phyloP scores from a whole-genome alignment of 2,888 invertebrate species.

The Mythimna albipuncta region DNA sequence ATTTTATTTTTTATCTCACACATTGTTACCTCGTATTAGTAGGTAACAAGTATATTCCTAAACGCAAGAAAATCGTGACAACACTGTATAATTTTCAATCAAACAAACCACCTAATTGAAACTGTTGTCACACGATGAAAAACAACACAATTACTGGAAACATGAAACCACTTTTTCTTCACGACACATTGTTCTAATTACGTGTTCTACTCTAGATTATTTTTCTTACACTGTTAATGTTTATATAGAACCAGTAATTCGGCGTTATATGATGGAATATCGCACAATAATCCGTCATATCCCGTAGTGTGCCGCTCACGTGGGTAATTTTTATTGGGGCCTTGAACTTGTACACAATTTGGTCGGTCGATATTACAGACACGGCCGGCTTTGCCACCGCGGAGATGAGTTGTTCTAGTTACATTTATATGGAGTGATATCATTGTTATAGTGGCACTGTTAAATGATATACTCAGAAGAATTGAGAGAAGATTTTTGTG shows the following conservation, averaged over 20 bases:
- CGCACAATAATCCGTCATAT: conserved; percentile 75
- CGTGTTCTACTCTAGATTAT: conserved; percentile 37
- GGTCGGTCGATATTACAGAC: conserved; percentile 87
- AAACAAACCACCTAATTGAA: conserved; percentile 50
- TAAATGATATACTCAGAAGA: conserved; percentile 50
- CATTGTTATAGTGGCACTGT: conserved; percentile 72
- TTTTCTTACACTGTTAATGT: conserved; percentile 48
- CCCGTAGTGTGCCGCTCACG: conserved; percentile 77
- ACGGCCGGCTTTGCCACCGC: conserved; percentile 73
- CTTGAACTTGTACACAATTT: conserved; percentile 89
- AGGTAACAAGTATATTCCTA: conserved; percentile 10
- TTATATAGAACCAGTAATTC: conserved; percentile 65
- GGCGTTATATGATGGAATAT: conserved; percentile 65
- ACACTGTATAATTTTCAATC: conserved; percentile 44
- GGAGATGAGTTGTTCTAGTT: conserved; percentile 74
- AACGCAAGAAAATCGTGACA: conserved; percentile 43
- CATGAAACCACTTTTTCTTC: conserved; percentile 48
- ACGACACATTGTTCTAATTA: conserved; percentile 49
- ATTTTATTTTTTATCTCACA: neutral
- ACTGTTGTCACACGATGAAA: conserved; percentile 59
- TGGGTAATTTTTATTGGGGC: conserved; percentile 86
- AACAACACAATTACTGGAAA: conserved; percentile 41
- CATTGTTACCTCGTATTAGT: conserved; percentile 1
- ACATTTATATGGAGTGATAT: conserved; percentile 79
- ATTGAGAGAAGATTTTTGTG: conserved; percentile 29